These are phyloP conservation scores for Caiman crocodilus DNA, from an alignment of 2,797 vertebrate species.

Conservation along the genomic window DNA sequence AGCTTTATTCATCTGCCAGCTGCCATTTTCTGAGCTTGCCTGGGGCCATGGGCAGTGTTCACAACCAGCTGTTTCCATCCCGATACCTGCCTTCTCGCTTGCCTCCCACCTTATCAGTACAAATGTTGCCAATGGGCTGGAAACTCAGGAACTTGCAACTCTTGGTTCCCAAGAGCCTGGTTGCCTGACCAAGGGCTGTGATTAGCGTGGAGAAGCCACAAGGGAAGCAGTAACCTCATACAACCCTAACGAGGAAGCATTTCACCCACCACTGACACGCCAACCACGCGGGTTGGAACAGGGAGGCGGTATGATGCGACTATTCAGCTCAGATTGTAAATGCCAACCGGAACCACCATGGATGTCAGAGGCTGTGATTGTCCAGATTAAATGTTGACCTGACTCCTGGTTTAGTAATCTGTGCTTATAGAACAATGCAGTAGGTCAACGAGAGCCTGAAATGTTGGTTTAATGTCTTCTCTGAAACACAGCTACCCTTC, in stretches of 20 bases:
- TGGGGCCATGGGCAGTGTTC: background rate
- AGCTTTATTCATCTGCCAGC: background rate
- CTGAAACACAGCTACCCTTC: conserved; percentile 64
- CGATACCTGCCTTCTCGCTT: background rate
- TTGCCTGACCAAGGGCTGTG: background rate
- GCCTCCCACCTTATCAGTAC: background rate
- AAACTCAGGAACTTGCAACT: background rate
- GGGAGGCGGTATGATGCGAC: background rate
- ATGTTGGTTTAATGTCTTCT: conserved; percentile 56
- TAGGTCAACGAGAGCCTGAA: background rate
- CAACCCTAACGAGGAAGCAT: background rate
- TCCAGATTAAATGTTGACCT: conserved; percentile 43
- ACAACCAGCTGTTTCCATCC: background rate
- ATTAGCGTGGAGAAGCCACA: background rate
- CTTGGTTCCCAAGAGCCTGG: background rate
- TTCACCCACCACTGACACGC: background rate
- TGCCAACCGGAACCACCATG: background rate
- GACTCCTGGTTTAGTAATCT: conserved; percentile 38
- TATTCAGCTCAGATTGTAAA: background rate
- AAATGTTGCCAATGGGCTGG: background rate
- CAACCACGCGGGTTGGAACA: background rate
- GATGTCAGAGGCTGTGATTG: conserved; percentile 29
- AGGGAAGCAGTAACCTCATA: background rate
- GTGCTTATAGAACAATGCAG: conserved; percentile 25
- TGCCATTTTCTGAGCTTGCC: background rate